Conservation (phyloP, 1,140 invertebrate genomes). For the Drosophila carrolli region DNA sequence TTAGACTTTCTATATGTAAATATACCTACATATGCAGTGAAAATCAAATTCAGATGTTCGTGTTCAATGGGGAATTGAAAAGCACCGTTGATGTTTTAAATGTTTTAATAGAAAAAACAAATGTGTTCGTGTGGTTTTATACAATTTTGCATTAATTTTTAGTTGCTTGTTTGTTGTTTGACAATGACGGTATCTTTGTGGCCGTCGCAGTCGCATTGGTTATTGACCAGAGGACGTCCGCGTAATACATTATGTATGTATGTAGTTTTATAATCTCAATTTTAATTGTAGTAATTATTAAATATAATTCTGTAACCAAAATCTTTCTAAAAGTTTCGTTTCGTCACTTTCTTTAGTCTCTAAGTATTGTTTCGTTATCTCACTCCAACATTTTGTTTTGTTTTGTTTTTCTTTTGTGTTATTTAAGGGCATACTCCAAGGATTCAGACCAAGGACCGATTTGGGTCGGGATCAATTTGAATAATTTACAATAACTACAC, state of each 20-base stretch:
- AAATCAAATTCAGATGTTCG: conserved; percentile 1
- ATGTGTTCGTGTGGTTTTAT: conserved; percentile 59
- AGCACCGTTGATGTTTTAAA: conserved; percentile 43
- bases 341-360: conserved; percentile 77
- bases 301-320: conserved; percentile 77
- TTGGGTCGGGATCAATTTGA: conserved; percentile 60
- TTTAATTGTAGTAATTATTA: conserved; percentile 57
- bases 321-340: conserved; percentile 76
- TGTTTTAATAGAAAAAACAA: conserved; percentile 78
- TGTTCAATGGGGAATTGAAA: conserved; percentile 39
- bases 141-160: conserved; percentile 56
- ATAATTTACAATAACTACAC: conserved; percentile 77
- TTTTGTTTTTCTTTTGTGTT: conserved; percentile 31
- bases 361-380: conserved; percentile 85
- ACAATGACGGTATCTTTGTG: conserved; percentile 31
- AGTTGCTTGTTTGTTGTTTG: conserved; percentile 14
- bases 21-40: conserved; percentile 26
- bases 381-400: conserved; percentile 78
- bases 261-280: conserved; percentile 49
- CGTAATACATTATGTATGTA: conserved; percentile 38
- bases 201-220: conserved; percentile 13
- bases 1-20: conserved; percentile 33
- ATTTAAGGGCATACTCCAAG: conserved; percentile 69
- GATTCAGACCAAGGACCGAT: conserved; percentile 8
- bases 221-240: conserved; percentile 31